Percentiles rank a stretch among this genome's conserved stretches.
phyloP scores from a whole-genome alignment of 1,140 invertebrate species.

The Argopecten irradians region DNA sequence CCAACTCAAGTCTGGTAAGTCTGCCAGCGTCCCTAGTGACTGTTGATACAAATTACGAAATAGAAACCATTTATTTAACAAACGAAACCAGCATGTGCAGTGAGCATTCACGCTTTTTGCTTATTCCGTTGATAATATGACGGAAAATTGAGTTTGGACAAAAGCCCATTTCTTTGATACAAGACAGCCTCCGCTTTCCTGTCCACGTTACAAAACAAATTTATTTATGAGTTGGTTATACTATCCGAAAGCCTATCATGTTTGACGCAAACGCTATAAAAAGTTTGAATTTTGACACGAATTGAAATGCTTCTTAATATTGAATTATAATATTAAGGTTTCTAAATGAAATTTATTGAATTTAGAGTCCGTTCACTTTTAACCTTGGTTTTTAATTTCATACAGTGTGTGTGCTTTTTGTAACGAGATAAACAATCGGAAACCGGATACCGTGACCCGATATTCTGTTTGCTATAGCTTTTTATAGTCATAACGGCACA shows the following conservation, averaged over 20 bases:
- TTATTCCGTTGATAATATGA: background rate
- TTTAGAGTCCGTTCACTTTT: background rate
- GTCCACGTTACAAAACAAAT: background rate
- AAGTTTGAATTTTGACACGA: background rate
- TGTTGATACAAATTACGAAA: background rate
- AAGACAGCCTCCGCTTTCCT: background rate
- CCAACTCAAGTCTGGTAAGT: constrained; percentile 43
- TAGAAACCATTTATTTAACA: background rate
- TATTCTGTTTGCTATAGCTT: background rate
- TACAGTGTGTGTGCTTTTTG: background rate
- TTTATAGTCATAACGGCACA: background rate
- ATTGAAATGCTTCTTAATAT: background rate
- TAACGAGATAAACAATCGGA: background rate
- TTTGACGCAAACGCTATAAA: background rate
- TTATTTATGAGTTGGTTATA: background rate
- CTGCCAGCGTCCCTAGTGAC: background rate
- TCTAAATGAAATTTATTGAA: background rate
- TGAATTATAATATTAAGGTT: background rate
- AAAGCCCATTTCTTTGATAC: background rate
- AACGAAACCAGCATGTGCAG: background rate
- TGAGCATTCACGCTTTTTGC: background rate
- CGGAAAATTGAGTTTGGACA: background rate
- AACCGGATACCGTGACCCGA: background rate
- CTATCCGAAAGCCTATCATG: background rate
- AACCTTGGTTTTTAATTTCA: background rate